Evolutionary conservation across 2,888 invertebrate genomes (phyloP), one percentile per base, ranked within the genome.

Genomic region (Pegoplata infirma): DNA sequence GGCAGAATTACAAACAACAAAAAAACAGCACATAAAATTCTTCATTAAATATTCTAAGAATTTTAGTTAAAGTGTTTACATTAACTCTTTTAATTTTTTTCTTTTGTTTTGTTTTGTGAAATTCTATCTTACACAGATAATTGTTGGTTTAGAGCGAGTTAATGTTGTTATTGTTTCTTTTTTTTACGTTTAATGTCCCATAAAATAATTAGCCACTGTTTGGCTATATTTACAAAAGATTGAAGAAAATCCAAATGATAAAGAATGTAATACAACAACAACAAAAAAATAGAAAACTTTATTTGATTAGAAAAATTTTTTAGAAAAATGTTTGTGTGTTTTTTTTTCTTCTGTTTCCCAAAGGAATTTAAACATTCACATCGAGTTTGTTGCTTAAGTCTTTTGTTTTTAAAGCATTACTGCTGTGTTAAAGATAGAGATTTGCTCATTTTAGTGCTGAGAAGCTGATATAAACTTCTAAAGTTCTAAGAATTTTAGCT

Each of bases 181-280:
- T 40, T 44, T 55, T 61, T 58, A 47, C 16, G 56, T 69, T 64
- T 53, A 47, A 69, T 78, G 68, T 69, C 74, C 64, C 64, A 69
- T 74, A 74, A 66, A 64, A 78, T 69, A 78, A 78, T 78, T 78
- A 78, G 74, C 74, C 78, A 74, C 64, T 58, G 74, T 78, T 73
- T 47, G 46, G 25, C 25, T 25, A 5, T 25, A 5, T 25, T 25
- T n/a, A 25, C n/a, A n/a, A n/a, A n/a, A n/a, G n/a, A n/a, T n/a
- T n/a, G n/a, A n/a, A n/a, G n/a, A n/a, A n/a, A n/a, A n/a, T n/a
- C n/a, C n/a, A n/a, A 32, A 32, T 7, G 32, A 8, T 32, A 10
- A 32, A 32, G 7, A 21, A 10, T n/a, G n/a, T n/a, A n/a, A n/a
- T 67, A 46, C 16, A n/a, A n/a, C n/a, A n/a, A n/a, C n/a, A 12